Base-by-base conservation (phyloP, 2,888 invertebrate species). In the Drosophila nr. fundita region DNA sequence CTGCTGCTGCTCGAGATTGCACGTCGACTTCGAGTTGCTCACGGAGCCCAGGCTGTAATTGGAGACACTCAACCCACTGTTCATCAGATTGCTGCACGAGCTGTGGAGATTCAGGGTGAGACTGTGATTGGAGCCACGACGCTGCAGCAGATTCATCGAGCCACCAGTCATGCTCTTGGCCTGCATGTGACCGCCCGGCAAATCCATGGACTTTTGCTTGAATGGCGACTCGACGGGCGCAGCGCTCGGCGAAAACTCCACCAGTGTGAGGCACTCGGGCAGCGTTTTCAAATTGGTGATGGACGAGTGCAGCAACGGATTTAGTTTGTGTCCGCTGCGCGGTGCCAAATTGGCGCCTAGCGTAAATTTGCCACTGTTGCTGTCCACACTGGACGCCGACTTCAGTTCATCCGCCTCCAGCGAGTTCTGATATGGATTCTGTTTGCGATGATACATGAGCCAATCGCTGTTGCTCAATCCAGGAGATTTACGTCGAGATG, bases 221-320 rank as follows among this genome's bases (percentile, higher is more conserved):
- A 83, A 88, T 0, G 91, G 91, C 13, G 84, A 83, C 34, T 91
- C 89, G 32, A 54, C 58, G 21, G 55, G 55, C 8, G 65, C 57
- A 2, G 58, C 50, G 11, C 76, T 71, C 18, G 89, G 85, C n/a
- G 92, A 87, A 76, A 95, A 95, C 89, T 96, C 95, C 68, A 95
- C 96, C 8, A 96, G 94, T 0, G 96, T 95, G 77, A 96, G 95
- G 0, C 96, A 95, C 93, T 96, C 96, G 0, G 96, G 96, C 48
- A 96, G 90, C 0, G 96, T 96, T 92, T 96, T 96, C 49, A 96
- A 92, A 82, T 96, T 96, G 38, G 96, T 96, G 85, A 95, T 96
- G 0, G 96, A 96, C 10, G 91, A 84, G 55, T 92, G 92, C 65
- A 91, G 64, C 58, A 92, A 45, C 2, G 90, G 91, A 76, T 90